These are phyloP conservation scores for Bradynema listronoti DNA, from an alignment of 1,140 invertebrate species.

Conservation along the genomic window DNA sequence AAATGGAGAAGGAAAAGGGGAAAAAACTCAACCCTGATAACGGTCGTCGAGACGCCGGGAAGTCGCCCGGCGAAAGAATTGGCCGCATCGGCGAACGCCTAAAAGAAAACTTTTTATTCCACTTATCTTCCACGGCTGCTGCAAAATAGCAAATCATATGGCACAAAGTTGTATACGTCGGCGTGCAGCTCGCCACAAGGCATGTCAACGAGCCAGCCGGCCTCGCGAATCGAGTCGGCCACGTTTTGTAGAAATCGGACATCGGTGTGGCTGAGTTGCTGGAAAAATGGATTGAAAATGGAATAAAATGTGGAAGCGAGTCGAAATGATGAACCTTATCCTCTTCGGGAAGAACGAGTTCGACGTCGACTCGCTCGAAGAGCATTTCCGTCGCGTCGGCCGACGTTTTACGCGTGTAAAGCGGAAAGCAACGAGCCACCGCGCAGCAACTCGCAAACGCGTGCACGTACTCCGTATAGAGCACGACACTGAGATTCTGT, in stretches of 20 bases:
- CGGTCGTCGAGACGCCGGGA: constrained; percentile 33
- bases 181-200: constrained; percentile 46
- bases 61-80: constrained; percentile 22
- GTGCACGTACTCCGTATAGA: constrained; percentile 43
- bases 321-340: constrained; percentile 17
- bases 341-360: constrained; percentile 46
- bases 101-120: no score
- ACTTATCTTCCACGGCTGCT: no score
- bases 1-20: neutral
- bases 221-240: constrained; percentile 30
- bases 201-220: constrained; percentile 40
- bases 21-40: constrained; percentile 40
- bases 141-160: neutral
- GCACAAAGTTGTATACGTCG: constrained; percentile 15
- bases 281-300: constrained; percentile 15
- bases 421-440: constrained; percentile 44
- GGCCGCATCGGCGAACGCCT: constrained; percentile 49
- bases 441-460: constrained; percentile 38
- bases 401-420: constrained; percentile 43
- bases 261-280: constrained; percentile 38
- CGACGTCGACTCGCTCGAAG: constrained; percentile 22
- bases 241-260: constrained; percentile 42
- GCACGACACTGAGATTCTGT: constrained; percentile 37
- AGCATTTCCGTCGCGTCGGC: constrained; percentile 13
- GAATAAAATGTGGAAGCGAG: neutral